Evolutionary conservation across 30 jellyfish, hydroid and myxozoan species (phyloP).

Genomic region (Turritopsis dohrnii): DNA sequence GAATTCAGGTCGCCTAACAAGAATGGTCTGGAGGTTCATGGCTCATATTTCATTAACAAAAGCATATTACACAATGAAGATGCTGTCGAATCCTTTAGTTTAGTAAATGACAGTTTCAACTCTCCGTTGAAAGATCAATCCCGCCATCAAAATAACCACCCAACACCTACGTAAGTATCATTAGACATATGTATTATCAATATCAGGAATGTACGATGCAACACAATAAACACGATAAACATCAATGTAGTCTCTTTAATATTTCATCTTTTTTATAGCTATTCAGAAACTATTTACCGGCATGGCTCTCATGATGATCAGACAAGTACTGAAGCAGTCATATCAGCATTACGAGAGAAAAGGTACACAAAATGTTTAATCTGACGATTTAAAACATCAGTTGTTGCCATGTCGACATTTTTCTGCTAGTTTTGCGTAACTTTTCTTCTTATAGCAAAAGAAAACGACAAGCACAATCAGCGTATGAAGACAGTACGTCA

Average conservation of each 20-base stretch:
- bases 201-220: background rate
- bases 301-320: background rate
- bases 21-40: conserved; percentile 30
- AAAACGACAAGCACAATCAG: background rate
- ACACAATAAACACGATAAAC: too few species aligned
- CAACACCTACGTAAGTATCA: background rate
- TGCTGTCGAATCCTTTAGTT: conserved; percentile 13
- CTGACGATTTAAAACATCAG: background rate
- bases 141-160: background rate
- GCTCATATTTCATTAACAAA: conserved; percentile 28
- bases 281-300: background rate
- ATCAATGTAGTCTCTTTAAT: background rate
- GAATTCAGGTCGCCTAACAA: conserved; percentile 6
- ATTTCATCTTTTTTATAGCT: background rate
- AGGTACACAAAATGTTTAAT: background rate
- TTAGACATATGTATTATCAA: too few species aligned
- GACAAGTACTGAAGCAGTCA: conserved; percentile 30
- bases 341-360: conserved; percentile 10
- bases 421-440: background rate
- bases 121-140: background rate
- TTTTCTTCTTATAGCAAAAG: background rate
- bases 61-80: conserved; percentile 18
- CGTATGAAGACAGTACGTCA: background rate
- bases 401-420: background rate
- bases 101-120: conserved; percentile 22